phyloP scores from a whole-genome alignment of 1,140 invertebrate species.

The Bombyx mori region DNA sequence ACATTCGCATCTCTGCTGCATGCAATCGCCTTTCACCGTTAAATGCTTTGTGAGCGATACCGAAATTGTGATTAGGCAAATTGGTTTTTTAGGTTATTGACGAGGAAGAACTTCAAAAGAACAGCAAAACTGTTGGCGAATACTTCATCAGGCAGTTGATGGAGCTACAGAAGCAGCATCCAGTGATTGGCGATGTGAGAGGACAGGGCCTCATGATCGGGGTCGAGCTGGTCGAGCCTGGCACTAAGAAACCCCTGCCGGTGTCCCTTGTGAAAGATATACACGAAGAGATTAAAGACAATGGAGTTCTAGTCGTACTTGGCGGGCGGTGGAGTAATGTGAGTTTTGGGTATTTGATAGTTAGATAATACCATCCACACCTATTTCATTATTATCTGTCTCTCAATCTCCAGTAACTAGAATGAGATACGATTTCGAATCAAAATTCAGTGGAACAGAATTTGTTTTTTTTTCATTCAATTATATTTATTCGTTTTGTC shows the following conservation, averaged over 20 bases:
- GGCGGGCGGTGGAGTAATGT: slow-evolving; percentile 91
- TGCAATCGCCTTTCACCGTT: no score
- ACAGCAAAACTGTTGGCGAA: slow-evolving; percentile 82
- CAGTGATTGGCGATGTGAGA: slow-evolving; percentile 91
- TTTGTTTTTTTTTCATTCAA: no score
- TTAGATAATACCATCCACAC: no score
- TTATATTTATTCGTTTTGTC: no score
- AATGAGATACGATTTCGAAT: no score
- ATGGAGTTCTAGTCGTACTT: slow-evolving; percentile 88
- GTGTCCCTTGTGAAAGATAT: slow-evolving; percentile 77
- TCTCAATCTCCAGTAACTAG: no score
- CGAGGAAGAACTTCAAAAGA: slow-evolving; percentile 89
- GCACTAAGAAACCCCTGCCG: slow-evolving; percentile 77
- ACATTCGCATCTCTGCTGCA: no score
- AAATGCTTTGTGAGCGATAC: no score
- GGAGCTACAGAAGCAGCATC: slow-evolving; percentile 79
- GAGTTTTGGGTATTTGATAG: slow-evolving; percentile 52
- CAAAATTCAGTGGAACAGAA: no score
- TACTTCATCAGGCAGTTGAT: slow-evolving; percentile 84
- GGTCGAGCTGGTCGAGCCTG: slow-evolving; percentile 85
- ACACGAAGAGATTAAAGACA: slow-evolving; percentile 87
- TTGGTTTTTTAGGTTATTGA: slow-evolving; percentile 83
- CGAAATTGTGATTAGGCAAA: no score
- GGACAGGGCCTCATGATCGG: slow-evolving; percentile 99
- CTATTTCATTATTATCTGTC: no score